A percentile compares a stretch with the other conserved stretches of the same genome.
These are phyloP conservation scores for Myopa tessellatipennis DNA, from an alignment of 2,888 invertebrate genomes.

Conservation along the genomic window DNA sequence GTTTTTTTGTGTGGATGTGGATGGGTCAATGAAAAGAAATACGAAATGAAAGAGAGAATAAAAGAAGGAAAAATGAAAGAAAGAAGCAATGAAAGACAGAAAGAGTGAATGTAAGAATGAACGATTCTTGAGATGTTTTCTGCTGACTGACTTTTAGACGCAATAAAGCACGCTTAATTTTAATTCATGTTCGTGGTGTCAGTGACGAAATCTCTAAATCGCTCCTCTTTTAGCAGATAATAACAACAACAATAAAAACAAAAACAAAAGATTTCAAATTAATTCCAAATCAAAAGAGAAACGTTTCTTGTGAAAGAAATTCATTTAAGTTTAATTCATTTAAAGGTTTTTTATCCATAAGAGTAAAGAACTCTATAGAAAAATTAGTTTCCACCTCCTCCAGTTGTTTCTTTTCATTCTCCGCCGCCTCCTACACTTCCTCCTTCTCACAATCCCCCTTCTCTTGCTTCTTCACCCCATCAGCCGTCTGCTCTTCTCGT, in stretches of 20 bases:
- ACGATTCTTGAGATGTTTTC: too few relatives aligned
- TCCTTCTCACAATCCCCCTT: neutral
- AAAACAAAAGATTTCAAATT: neutral
- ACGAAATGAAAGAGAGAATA: too few relatives aligned
- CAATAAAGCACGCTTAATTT: constrained; percentile 55
- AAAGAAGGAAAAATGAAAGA: neutral
- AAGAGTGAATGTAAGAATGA: neutral
- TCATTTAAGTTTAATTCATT: neutral
- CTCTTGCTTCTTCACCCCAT: neutral
- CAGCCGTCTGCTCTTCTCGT: neutral
- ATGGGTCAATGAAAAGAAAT: too few relatives aligned
- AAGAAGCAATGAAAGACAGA: neutral
- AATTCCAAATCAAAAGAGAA: too few relatives aligned
- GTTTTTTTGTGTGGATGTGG: too few relatives aligned
- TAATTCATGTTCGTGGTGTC: neutral
- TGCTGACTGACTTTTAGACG: neutral
- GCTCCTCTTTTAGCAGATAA: neutral
- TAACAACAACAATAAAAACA: neutral
- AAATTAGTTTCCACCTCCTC: too few relatives aligned
- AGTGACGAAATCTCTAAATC: neutral
- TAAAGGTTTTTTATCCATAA: too few relatives aligned
- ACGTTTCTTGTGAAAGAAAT: neutral
- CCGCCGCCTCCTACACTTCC: too few relatives aligned
- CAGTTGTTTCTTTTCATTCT: too few relatives aligned
- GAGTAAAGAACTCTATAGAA: too few relatives aligned